Percentiles rank a stretch among this genome's conserved stretches.
These are phyloP conservation scores for Lithophane ornitopus DNA, from an alignment of 2,888 invertebrate genomes.

Conservation along the genomic window DNA sequence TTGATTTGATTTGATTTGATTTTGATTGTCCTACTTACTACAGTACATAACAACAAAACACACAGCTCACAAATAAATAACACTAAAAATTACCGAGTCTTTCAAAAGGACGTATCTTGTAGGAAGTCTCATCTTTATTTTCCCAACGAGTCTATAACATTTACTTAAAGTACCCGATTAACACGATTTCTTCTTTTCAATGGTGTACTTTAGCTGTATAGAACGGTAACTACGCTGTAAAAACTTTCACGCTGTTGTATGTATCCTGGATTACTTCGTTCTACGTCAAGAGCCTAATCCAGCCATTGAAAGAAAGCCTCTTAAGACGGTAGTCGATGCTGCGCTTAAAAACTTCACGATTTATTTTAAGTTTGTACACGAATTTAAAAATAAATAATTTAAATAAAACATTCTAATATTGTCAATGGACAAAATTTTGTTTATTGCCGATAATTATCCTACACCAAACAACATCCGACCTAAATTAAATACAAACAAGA, in stretches of 20 bases:
- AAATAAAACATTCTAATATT: neutral
- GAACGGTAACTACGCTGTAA: constrained; percentile 16
- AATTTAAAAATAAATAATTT: too few relatives aligned
- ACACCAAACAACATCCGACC: constrained; percentile 28
- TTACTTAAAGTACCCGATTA: constrained; percentile 15
- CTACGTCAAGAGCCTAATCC: constrained; percentile 39
- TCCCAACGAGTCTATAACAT: neutral
- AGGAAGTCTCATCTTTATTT: constrained; percentile 17
- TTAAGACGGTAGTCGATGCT: constrained; percentile 2
- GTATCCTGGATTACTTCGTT: constrained; percentile 35
- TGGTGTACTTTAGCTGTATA: neutral
- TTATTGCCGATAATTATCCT: neutral
- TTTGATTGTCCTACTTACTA: neutral
- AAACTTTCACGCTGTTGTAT: constrained; percentile 32
- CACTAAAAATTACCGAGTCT: neutral
- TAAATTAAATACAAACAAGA: constrained; percentile 58
- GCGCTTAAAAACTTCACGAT: neutral
- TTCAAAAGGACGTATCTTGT: neutral
- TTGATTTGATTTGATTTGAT: too few relatives aligned
- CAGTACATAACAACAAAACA: neutral
- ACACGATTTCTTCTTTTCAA: constrained; percentile 21
- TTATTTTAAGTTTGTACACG: constrained; percentile 3
- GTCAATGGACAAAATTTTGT: neutral
- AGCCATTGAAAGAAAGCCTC: constrained; percentile 36
- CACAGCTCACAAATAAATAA: neutral